A percentile compares a stretch with the other conserved stretches of the same genome.
These are phyloP conservation scores for Macroramphosus scolopax DNA, from an alignment of 2,797 vertebrate genomes.

Conservation along the genomic window DNA sequence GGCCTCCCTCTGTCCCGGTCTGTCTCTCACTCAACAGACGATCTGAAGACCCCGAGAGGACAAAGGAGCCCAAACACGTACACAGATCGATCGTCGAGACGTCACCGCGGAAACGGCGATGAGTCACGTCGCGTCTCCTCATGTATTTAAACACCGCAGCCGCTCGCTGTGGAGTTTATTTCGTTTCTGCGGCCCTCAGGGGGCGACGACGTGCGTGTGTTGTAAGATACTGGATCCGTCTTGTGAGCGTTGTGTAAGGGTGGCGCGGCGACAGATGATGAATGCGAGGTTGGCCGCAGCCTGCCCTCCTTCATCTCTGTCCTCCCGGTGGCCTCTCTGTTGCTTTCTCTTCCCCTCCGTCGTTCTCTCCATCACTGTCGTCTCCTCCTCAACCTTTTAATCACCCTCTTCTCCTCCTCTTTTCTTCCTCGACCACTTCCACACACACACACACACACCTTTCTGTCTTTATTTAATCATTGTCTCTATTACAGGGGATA, in stretches of 20 bases:
- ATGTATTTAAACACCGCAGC: no score
- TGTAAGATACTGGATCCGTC: conserved; percentile 31
- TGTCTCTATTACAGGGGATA: conserved; percentile 70
- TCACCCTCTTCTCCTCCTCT: conserved; percentile 2
- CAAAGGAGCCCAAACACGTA: conserved; percentile 31
- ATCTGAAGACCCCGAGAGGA: conserved; percentile 24
- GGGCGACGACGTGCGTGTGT: conserved; percentile 9
- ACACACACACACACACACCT: conserved; percentile 34
- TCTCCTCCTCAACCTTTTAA: conserved; percentile 10
- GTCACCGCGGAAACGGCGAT: no score
- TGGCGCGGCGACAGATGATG: conserved; percentile 59
- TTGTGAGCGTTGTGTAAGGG: conserved; percentile 42
- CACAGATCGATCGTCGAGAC: conserved; percentile 54
- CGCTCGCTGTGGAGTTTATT: conserved; percentile 19
- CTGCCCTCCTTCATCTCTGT: conserved; percentile 49
- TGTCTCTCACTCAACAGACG: conserved; percentile 31
- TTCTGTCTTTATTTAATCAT: conserved; percentile 74
- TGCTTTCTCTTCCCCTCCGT: conserved; percentile 9
- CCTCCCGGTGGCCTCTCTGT: conserved; percentile 62
- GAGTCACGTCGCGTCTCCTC: no score
- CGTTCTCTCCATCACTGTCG: conserved; percentile 28
- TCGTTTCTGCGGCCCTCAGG: conserved; percentile 38
- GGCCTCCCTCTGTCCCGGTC: conserved; percentile 1
- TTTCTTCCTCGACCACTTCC: conserved; percentile 10
- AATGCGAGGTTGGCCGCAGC: conserved; percentile 54